Conservation (phyloP, 2,113 vertebrate genomes). For the Elanoides forficatus region DNA sequence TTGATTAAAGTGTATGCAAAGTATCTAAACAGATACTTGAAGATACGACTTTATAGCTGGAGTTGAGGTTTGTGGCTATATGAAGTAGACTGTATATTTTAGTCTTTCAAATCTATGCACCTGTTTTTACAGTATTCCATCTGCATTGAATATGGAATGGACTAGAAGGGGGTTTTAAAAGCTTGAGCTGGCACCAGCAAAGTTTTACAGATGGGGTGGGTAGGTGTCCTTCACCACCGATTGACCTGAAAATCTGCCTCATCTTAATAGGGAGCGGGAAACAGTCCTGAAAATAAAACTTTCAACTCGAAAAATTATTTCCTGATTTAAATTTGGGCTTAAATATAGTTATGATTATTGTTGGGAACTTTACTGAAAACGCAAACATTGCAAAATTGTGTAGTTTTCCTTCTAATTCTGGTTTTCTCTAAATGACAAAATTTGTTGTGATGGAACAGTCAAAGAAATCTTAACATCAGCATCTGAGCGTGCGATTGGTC, state of each 20-base stretch:
- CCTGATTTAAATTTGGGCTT: not conserved
- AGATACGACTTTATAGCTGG: not conserved
- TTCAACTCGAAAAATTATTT: not conserved
- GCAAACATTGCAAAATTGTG: not conserved
- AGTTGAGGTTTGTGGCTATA: not conserved
- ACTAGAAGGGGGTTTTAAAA: not conserved
- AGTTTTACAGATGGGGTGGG: not conserved
- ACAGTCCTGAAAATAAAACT: not conserved
- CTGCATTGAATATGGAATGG: not conserved
- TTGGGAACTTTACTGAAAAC: not conserved
- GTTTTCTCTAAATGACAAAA: not conserved
- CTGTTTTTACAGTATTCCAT: not conserved
- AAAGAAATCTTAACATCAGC: not conserved
- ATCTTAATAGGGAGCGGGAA: not conserved
- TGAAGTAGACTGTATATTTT: not conserved
- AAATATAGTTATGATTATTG: not conserved
- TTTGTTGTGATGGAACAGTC: not conserved
- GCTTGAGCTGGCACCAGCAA: not conserved
- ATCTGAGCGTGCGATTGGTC: accelerated
- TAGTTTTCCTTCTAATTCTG: not conserved
- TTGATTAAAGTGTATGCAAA: not conserved
- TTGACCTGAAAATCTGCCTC: not conserved
- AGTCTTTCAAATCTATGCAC: not conserved
- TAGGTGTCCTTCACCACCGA: not conserved
- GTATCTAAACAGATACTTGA: accelerated